A percentile compares a stretch with the other conserved stretches of the same genome.
Evolutionary conservation across 2,888 invertebrate species (phyloP).

Genomic region (Drosophila quasianomalipes): DNA sequence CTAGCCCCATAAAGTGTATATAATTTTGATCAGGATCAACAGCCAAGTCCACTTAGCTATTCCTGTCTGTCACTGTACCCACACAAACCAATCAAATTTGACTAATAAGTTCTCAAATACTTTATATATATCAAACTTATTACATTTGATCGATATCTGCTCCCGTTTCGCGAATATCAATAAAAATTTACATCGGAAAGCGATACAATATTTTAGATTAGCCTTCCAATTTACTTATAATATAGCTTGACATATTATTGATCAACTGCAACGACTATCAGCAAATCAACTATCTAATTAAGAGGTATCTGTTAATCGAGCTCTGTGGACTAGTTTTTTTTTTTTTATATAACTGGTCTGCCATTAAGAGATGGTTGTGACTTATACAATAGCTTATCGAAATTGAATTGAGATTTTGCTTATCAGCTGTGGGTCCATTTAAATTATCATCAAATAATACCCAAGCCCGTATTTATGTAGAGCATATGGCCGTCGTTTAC

Average conservation of each 20-base stretch:
- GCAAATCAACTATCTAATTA: not conserved
- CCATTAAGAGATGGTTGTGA: not conserved
- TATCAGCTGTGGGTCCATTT: not conserved
- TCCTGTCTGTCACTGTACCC: not conserved
- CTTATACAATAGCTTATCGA: not conserved
- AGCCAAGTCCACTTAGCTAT: too few relatives aligned
- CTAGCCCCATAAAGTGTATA: not conserved
- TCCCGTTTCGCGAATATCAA: not conserved
- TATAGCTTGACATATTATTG: not conserved
- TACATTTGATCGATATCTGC: not conserved
- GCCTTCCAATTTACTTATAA: not conserved
- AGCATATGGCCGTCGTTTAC: conserved; percentile 26
- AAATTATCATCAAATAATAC: conserved; percentile 1
- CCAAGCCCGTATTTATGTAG: conserved; percentile 8
- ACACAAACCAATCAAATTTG: not conserved
- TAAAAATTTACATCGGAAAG: accelerated
- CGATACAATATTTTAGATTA: not conserved
- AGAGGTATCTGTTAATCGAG: not conserved
- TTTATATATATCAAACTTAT: accelerated
- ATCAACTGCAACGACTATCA: not conserved
- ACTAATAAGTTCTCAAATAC: not conserved
- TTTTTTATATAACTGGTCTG: not conserved
- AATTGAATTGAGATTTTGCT: not conserved
- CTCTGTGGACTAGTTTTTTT: not conserved
- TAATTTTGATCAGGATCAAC: not conserved